phyloP scores from a whole-genome alignment of 2,888 invertebrate species.

The Nemotelus nigrinus region DNA sequence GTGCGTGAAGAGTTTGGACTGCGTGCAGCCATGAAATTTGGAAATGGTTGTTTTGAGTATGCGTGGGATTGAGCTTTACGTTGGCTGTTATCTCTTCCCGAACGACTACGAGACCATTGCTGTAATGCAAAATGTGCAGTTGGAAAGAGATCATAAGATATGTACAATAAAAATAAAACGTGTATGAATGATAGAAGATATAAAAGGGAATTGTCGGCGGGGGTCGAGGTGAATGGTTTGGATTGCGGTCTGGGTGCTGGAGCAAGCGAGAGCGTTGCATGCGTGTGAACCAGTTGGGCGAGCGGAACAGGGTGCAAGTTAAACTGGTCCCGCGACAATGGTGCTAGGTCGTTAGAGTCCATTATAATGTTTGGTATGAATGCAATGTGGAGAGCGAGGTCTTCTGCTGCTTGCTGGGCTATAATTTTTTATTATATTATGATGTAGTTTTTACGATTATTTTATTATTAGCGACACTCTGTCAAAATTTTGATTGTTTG shows the following conservation, averaged over 20 bases:
- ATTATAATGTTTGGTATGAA: slow-evolving; percentile 39
- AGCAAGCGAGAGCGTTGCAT: neutral
- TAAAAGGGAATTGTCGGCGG: slow-evolving; percentile 31
- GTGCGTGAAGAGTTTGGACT: slow-evolving; percentile 1
- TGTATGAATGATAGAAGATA: slow-evolving; percentile 45
- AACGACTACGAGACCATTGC: slow-evolving; percentile 48
- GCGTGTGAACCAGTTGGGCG: slow-evolving; percentile 20
- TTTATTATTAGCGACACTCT: slow-evolving; percentile 44
- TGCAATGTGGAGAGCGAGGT: slow-evolving; percentile 36
- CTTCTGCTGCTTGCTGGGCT: slow-evolving; percentile 38
- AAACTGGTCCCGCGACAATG: neutral
- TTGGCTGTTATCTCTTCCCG: slow-evolving; percentile 43
- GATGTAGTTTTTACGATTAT: slow-evolving; percentile 44
- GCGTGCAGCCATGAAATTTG: slow-evolving; percentile 32
- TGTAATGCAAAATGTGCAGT: slow-evolving; percentile 50
- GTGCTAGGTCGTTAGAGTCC: slow-evolving; percentile 23
- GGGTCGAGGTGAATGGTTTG: neutral
- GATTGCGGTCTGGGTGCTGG: slow-evolving; percentile 13
- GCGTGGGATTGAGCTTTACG: slow-evolving; percentile 45
- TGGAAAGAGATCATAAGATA: slow-evolving; percentile 50
- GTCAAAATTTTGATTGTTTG: slow-evolving; percentile 40
- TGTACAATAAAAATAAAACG: slow-evolving; percentile 51
- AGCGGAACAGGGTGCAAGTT: slow-evolving; percentile 7
- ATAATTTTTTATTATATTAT: slow-evolving; percentile 44
- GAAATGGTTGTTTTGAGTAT: slow-evolving; percentile 46